Base-by-base conservation (phyloP, 37 sponge, comb jelly and placozoan species). In the Beroe forskalii region DNA sequence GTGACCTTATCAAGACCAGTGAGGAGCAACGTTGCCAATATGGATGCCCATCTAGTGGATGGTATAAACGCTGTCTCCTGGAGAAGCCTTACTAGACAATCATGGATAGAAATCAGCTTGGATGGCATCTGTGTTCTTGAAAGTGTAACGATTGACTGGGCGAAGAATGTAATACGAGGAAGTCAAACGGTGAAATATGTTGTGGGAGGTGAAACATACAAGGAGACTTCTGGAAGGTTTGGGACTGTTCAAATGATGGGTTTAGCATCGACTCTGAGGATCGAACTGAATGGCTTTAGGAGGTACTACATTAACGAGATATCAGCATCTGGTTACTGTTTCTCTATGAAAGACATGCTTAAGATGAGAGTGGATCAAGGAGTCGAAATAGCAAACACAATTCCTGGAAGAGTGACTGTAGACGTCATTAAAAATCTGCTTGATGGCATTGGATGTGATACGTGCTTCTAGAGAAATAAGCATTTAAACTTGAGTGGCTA, bases 71-170 rank as follows among this genome's bases (percentile, higher is more conserved):
- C 19, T 6, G 32, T 19, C 4, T 32, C 4, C 9, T 69, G 72
- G 72, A 36, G 0, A 28, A 69, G 72, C 38, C 17, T 33, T 36
- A 37, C 3, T 1, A 31, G 19, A 19, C 1, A 28, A 20, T 36
- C 72, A 6, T 69, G 72, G 72, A 69, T 69, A 69, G 38, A 31
- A 33, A 69, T 69, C 14, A 32, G 32, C 72, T 32, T 69, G 14
- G 72, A 69, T 35, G 72, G 72, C 72, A 19, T 69, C 2, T 69
- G 72, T 69, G 66, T 63, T 6, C 3, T 63, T 28, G 25, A 63
- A 28, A 24, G 25, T 63, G 66, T 63, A 30, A 8, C 25, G 6
- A 23, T 63, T 63, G 66, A 63, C 4, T 63, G 66, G 66, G 20
- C n/a, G n/a, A n/a, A 28, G 2, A 30, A 20, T 19, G n/a, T 3